Evolutionary conservation across 2,888 invertebrate species (phyloP).

Genomic region (Tipula helvola): DNA sequence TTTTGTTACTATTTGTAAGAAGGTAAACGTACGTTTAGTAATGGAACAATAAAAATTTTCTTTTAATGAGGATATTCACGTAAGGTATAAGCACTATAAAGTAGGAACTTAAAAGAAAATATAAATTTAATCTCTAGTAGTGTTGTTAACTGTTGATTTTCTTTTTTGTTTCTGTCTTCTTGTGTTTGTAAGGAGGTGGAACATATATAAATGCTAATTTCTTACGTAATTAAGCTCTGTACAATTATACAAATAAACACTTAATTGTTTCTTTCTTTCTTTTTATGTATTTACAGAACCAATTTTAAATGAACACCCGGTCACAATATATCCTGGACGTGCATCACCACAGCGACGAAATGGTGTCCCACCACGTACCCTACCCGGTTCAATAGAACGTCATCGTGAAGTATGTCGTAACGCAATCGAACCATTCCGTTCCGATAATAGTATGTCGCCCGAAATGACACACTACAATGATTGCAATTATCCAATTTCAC

Average conservation of each 20-base stretch:
- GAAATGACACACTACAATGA: slow-evolving; percentile 27
- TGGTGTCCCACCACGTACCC: slow-evolving; percentile 50
- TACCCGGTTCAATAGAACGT: slow-evolving; percentile 58
- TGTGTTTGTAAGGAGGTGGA: not conserved
- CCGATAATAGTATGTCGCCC: slow-evolving; percentile 20
- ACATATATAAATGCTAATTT: not conserved
- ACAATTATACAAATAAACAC: not conserved
- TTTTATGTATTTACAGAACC: slow-evolving; percentile 23
- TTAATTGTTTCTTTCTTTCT: not conserved
- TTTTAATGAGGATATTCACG: not conserved
- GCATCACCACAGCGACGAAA: slow-evolving; percentile 34
- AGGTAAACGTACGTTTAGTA: not conserved
- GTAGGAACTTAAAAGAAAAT: not conserved
- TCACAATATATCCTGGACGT: slow-evolving; percentile 50
- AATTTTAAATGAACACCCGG: slow-evolving; percentile 47
- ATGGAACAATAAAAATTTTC: not conserved
- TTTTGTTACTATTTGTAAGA: not conserved
- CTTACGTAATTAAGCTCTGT: not conserved
- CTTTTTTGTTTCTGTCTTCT: not conserved
- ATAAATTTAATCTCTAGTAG: not conserved
- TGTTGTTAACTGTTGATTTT: not conserved
- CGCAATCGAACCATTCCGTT: not conserved
- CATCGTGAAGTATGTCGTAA: slow-evolving; percentile 64
- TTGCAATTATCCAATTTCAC: slow-evolving; percentile 23
- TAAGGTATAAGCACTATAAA: not conserved